Conservation (phyloP, 2,797 vertebrate species). For the Phrynocephalus guinanensis region DNA sequence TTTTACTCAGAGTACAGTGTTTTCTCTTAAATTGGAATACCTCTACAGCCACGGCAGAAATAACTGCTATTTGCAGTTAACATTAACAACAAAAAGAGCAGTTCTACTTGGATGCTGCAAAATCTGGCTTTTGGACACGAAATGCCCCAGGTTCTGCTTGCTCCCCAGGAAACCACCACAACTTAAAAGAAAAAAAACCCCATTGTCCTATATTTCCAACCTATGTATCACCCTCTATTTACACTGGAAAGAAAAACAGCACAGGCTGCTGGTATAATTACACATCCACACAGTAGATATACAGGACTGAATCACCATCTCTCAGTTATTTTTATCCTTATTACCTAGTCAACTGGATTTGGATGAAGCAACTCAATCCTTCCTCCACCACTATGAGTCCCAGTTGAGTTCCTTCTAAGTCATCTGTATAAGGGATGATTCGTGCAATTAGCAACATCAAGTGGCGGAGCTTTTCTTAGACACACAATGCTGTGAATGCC, state of each 20-base stretch:
- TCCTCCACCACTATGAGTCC: constrained; percentile 36
- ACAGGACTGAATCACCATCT: constrained; percentile 72
- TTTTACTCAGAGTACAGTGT: constrained; percentile 40
- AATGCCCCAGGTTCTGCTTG: neutral
- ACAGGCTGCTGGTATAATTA: constrained; percentile 71
- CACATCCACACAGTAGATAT: constrained; percentile 72
- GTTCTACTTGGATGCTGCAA: constrained; percentile 34
- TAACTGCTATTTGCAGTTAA: constrained; percentile 12
- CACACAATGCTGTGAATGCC: neutral
- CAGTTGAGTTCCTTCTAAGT: constrained; percentile 29
- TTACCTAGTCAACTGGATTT: constrained; percentile 73
- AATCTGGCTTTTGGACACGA: constrained; percentile 24
- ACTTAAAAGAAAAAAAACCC: neutral
- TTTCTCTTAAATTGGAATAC: constrained; percentile 40
- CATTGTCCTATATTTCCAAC: constrained; percentile 55
- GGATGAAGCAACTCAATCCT: constrained; percentile 66
- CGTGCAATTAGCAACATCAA: neutral
- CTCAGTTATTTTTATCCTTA: constrained; percentile 74
- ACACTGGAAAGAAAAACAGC: constrained; percentile 65
- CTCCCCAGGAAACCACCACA: constrained; percentile 31
- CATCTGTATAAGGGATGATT: neutral
- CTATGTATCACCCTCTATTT: constrained; percentile 62
- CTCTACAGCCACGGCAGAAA: constrained; percentile 37
- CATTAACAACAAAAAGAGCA: constrained; percentile 48
- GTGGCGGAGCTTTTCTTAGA: neutral